Conservation (phyloP, 2,797 vertebrate genomes). For the Bovichtus diacanthus region DNA sequence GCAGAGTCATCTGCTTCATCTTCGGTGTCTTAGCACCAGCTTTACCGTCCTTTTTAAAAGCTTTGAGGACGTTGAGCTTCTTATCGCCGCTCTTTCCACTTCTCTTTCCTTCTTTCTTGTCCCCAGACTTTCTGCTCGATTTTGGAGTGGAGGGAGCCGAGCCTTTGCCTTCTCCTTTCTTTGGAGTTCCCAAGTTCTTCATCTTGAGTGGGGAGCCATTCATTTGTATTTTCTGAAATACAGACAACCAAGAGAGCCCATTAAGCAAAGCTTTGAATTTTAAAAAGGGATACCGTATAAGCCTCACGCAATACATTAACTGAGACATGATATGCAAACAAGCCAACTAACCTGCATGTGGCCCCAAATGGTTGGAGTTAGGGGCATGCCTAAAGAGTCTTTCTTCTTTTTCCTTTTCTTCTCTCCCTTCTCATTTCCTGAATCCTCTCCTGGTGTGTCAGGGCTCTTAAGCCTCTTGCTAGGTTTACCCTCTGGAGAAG, state of each 20-base stretch:
- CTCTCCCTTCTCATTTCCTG: slow-evolving; percentile 79
- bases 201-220: slow-evolving; percentile 92
- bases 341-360: slow-evolving; percentile 87
- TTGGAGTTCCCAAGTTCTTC: slow-evolving; percentile 91
- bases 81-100: slow-evolving; percentile 81
- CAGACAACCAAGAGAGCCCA: slow-evolving; percentile 11
- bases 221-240: slow-evolving; percentile 89
- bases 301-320: not conserved
- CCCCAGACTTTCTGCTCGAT: slow-evolving; percentile 79
- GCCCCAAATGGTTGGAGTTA: slow-evolving; percentile 94
- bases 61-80: slow-evolving; percentile 89
- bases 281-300: not conserved
- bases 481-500: slow-evolving; percentile 90
- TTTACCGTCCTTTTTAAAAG: slow-evolving; percentile 90
- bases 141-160: slow-evolving; percentile 73
- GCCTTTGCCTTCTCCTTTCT: slow-evolving; percentile 80
- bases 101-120: slow-evolving; percentile 87
- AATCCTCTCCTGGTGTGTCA: slow-evolving; percentile 82
- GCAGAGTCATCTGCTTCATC: slow-evolving; percentile 97
- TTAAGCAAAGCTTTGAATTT: slow-evolving; percentile 6
- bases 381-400: slow-evolving; percentile 84
- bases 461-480: slow-evolving; percentile 89
- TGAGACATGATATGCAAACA: not conserved
- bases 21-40: slow-evolving; percentile 87
- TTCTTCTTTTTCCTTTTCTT: slow-evolving; percentile 82